A percentile compares a stretch with the other conserved stretches of the same genome.
Conservation (phyloP, 2,113 vertebrate species). For the Oncorhynchus mykiss region DNA sequence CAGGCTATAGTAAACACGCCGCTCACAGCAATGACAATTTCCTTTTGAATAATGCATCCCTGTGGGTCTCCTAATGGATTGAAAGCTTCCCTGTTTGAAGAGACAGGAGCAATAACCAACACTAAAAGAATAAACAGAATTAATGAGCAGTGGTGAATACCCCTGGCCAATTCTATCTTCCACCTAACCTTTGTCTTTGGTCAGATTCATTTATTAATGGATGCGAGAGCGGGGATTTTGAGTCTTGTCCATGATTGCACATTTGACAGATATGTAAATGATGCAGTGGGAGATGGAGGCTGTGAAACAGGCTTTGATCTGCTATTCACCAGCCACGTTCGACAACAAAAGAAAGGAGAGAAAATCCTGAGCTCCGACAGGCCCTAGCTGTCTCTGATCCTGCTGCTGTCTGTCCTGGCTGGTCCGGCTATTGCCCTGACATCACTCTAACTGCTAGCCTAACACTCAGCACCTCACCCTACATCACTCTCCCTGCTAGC, state of each 20-base stretch:
- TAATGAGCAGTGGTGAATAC: constrained; percentile 65
- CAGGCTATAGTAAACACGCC: constrained; percentile 56
- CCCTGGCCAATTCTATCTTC: constrained; percentile 49
- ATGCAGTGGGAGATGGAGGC: constrained; percentile 56
- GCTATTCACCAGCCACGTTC: constrained; percentile 60
- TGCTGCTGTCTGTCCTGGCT: constrained; percentile 44
- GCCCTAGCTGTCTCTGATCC: constrained; percentile 61
- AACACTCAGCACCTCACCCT: constrained; percentile 30
- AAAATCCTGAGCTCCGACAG: constrained; percentile 68
- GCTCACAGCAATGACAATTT: constrained; percentile 61
- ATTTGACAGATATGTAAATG: constrained; percentile 76
- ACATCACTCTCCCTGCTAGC: not conserved
- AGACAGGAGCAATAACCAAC: constrained; percentile 69
- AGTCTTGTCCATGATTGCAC: constrained; percentile 56
- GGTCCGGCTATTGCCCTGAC: constrained; percentile 8
- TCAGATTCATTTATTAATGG: constrained; percentile 66
- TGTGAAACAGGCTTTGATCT: constrained; percentile 72
- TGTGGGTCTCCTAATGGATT: constrained; percentile 69
- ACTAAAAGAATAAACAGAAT: constrained; percentile 71
- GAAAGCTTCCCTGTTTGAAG: constrained; percentile 68
- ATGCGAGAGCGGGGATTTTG: constrained; percentile 54
- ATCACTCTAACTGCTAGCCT: constrained; percentile 51
- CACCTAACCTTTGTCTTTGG: constrained; percentile 65
- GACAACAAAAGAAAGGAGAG: constrained; percentile 61
- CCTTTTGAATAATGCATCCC: constrained; percentile 72